Base-by-base conservation (phyloP, 2,797 vertebrate species). In the Ceyx erithaca region DNA sequence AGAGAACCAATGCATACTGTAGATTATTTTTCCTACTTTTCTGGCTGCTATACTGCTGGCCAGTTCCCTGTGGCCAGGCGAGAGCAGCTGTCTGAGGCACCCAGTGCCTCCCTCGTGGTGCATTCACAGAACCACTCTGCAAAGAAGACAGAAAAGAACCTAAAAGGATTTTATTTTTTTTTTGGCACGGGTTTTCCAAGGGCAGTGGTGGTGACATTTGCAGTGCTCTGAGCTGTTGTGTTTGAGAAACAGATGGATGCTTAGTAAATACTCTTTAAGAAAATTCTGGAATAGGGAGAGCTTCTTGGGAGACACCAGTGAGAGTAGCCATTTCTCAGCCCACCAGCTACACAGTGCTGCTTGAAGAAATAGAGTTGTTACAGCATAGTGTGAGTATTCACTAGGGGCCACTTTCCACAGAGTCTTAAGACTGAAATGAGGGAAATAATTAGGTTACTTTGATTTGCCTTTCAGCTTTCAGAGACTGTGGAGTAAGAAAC, bases 391-490 rank as follows among this genome's bases (percentile, higher is more conserved):
- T 57, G 85, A 11, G 10, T 37, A 19, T 82, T 81, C 83, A 23
- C 23, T 14, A 15, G 68, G 46, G 57, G 2, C 37, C 37, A 4
- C 4, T 0, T 72, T 28, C 66, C 33, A 9, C 66, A 37, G n/a
- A 75, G 48, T 35, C 61, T 14, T 25, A 22, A 73, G 80, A 31
- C 75, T 51, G 75, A 93, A 70, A 52, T 43, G 57, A 86, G 71
- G 63, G 71, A 76, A 90, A 77, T 76, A 58, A 90, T 80, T 33
- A 70, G 71, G 83, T 85, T 70, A 66, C 68, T 79, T 84, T 79
- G 79, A 69, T 72, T 58, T 68, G 64, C 58, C 48, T 87, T 78
- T 80, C 64, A 75, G 28, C n/a, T 69, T 88, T 81, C 68, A 35
- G 70, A 58, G 68, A 20, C 6, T 12, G 23, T 55, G 70, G 68